Percentiles rank a stretch among this genome's conserved stretches.
Evolutionary conservation across 2,888 invertebrate species (phyloP).

Genomic region (Miltochrista miniata): DNA sequence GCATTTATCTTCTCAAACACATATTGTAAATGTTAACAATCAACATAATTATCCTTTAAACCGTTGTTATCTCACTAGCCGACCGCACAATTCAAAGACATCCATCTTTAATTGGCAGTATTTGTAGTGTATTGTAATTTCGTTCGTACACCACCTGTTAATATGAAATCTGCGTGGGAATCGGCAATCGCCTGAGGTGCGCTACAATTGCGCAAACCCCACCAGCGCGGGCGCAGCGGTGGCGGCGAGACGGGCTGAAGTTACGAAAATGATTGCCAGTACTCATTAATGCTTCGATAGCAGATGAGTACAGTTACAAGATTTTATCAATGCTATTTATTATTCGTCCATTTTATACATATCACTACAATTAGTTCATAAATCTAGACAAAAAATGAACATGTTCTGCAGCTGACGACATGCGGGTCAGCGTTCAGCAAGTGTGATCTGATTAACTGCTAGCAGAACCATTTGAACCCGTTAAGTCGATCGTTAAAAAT

Average conservation of each 20-base stretch:
- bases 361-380: slow-evolving; percentile 24
- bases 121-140: slow-evolving; percentile 58
- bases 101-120: slow-evolving; percentile 48
- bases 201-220: slow-evolving; percentile 62
- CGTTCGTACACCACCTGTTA: slow-evolving; percentile 69
- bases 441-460: slow-evolving; percentile 27
- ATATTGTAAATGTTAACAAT: slow-evolving; percentile 35
- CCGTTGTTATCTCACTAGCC: slow-evolving; percentile 24
- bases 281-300: slow-evolving; percentile 41
- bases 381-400: slow-evolving; percentile 27
- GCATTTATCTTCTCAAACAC: slow-evolving; percentile 13
- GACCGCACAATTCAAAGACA: slow-evolving; percentile 43
- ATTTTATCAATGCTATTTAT: slow-evolving; percentile 29
- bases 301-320: slow-evolving; percentile 38
- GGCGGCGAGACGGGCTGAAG: slow-evolving; percentile 34
- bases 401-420: slow-evolving; percentile 22
- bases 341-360: slow-evolving; percentile 23
- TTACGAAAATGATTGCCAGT: slow-evolving; percentile 57
- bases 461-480: slow-evolving; percentile 24
- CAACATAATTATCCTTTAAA: slow-evolving; percentile 26
- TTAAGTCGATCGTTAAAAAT: slow-evolving; percentile 30
- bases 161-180: slow-evolving; percentile 82
- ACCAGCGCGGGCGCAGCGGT: slow-evolving; percentile 23
- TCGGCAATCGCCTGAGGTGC: slow-evolving; percentile 55
- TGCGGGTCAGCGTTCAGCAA: slow-evolving; percentile 21